Evolutionary conservation across 92 coral and sea anemone species (phyloP).

Genomic region (Palythoa grandis): DNA sequence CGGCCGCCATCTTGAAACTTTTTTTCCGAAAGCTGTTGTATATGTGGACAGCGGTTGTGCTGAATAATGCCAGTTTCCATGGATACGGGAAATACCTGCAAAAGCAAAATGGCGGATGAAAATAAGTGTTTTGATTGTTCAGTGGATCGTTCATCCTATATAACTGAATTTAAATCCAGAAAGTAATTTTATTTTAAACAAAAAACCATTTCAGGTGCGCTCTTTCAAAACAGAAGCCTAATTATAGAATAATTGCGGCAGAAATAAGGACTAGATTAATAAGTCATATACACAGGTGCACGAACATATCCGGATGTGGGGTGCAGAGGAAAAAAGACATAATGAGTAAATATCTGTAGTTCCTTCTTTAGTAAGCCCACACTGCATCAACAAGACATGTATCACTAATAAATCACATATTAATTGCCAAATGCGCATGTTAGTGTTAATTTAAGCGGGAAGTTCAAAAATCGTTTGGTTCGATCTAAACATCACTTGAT

Average conservation of each 20-base stretch:
- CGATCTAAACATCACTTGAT: neutral
- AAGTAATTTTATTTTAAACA: neutral
- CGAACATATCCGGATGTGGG: slow-evolving; percentile 1
- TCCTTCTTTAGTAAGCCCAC: neutral
- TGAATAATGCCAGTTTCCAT: slow-evolving; percentile 13
- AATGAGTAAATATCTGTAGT: neutral
- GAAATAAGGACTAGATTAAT: neutral
- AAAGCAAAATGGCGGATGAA: slow-evolving; percentile 24
- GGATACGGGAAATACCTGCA: slow-evolving; percentile 15
- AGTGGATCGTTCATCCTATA: neutral
- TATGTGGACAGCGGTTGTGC: slow-evolving; percentile 4
- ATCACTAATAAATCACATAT: slow-evolving; percentile 8
- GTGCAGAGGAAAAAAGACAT: neutral
- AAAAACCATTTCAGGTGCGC: neutral
- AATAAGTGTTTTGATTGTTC: slow-evolving; percentile 8
- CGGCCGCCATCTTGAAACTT: slow-evolving; percentile 14
- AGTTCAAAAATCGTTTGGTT: slow-evolving; percentile 2
- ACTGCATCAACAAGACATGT: neutral
- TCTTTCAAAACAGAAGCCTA: neutral
- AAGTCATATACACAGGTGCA: neutral
- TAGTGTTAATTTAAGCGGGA: slow-evolving; percentile 13
- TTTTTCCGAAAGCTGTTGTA: neutral
- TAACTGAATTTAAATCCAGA: neutral
- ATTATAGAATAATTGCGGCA: neutral
- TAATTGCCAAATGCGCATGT: neutral